Evolutionary conservation across 23 tunicate species (phyloP).

Genomic region (Diplosoma virens): DNA sequence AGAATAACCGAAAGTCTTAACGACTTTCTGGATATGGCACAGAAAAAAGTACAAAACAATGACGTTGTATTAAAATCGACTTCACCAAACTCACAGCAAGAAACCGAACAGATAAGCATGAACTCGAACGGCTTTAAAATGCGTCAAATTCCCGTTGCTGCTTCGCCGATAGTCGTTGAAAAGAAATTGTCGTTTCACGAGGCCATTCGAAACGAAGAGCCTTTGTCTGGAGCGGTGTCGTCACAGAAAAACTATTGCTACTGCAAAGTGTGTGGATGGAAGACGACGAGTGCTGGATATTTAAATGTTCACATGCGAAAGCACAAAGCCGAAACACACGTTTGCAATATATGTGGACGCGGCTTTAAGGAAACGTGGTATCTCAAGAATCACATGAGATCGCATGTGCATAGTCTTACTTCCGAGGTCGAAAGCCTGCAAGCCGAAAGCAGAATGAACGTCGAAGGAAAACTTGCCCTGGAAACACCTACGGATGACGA

Average conservation of each 20-base stretch:
- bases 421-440: constrained; percentile 1
- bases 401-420: constrained; percentile 39
- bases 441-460: neutral
- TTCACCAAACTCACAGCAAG: neutral
- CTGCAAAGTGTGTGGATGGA: constrained; percentile 62
- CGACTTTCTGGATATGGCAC: constrained; percentile 78
- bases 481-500: neutral
- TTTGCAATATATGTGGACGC: constrained; percentile 52
- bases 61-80: neutral
- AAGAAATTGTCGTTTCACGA: neutral
- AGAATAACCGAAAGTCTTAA: constrained; percentile 79
- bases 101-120: constrained; percentile 25
- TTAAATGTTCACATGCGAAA: constrained; percentile 66
- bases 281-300: constrained; percentile 64
- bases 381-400: constrained; percentile 64
- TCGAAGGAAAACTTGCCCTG: neutral
- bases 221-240: neutral
- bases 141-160: neutral
- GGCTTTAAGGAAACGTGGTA: constrained; percentile 70
- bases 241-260: constrained; percentile 2
- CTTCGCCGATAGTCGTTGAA: neutral
- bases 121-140: constrained; percentile 30
- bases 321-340: constrained; percentile 61
- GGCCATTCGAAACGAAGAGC: neutral
- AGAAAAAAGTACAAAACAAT: constrained; percentile 5